Evolutionary conservation across 2,888 invertebrate species (phyloP), one percentile per base, ranked within the genome.

Genomic region (Orchesellides sinensis): DNA sequence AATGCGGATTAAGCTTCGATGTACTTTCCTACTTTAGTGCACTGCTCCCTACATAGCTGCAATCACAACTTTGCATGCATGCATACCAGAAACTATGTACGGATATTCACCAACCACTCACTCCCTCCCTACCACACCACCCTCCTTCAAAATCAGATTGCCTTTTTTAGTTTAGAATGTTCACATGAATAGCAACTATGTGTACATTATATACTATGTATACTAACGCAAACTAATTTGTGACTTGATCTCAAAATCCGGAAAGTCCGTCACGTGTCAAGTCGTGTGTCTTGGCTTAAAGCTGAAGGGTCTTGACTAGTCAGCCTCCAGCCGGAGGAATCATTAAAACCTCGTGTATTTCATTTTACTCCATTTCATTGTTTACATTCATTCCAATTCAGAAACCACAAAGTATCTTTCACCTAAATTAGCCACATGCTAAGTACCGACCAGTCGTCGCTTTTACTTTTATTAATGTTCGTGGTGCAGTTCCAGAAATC

Each of bases 331-430:
- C 40, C 45, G 25, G 32, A n/a, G 14, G 40, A 49, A 69, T 78
- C 78, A 78, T 78, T 78, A 78, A 78, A 69, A 63, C 70, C 78
- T 61, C 69, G 70, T 78, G 61, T 40, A n/a, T n/a, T n/a, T n/a
- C 78, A 70, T 78, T 78, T 59, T 69, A 69, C 69, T 69, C 69
- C 17, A 47, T 32, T 78, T 45, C 49, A 52, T 32, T 78, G 78
- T 78, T 78, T 70, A 63, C 78, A 29, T 47, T 47, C 63, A 49
- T 61, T 54, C 70, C 70, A 69, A 70, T 69, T 54, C 35, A 25
- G 19, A 79, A 79, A 79, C 79, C 79, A 56, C 79, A 70, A 78
- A 70, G 32, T 35, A 68, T 61, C 25, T 69, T 54, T 69, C 32
- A 52, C 32, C 25, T 19, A 78, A 78, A 78, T 78, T 78, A 78